Base-by-base conservation (phyloP, 2,888 invertebrate species). In the Drosophila melanosoma region DNA sequence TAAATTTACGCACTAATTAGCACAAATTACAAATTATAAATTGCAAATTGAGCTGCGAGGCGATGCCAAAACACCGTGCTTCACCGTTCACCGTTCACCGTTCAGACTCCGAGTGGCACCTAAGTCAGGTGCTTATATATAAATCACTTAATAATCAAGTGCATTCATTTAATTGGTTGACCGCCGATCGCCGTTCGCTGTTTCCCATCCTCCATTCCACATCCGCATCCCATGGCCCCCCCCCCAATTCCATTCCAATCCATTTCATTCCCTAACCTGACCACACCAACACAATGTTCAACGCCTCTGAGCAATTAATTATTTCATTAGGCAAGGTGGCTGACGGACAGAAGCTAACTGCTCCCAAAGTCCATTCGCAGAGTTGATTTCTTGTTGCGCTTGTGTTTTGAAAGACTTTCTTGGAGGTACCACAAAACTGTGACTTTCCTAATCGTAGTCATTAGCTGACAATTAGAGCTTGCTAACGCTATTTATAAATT, bases 1-100 rank as follows among this genome's bases (percentile, higher is more conserved):
- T 85, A 87, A 85, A 85, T 85, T 86, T 88, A 85, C 88, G 86
- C 88, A 88, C 85, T 88, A 86, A 85, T 85, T 85, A 87, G 85
- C 85, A 83, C 85, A 85, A 85, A 85, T 85, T 85, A 87, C 84
- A 79, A 82, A 82, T 87, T 82, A 82, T 84, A 84, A 83, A 83
- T 83, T 83, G 82, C 82, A 75, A 81, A 83, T 85, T 81, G 81
- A 85, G 85, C 76, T 77, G 82, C 63, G 62, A 58, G 56, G 10
- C 26, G 33, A 57, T 62, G 42, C 38, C 15, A 64, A 35, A 5
- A 1, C 15, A n/a, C 15, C 7, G 33, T 20, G 52, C 54, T 42
- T n/a, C 32, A 17, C 40, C 20, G 54, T 36, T 32, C 32, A 17
- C 40, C 20, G 54, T 36, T 32, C 69, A 56, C 56, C 23, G 67